A percentile compares a stretch with the other conserved stretches of the same genome.
phyloP scores from a whole-genome alignment of 2,797 vertebrate species.

The Lepilemur ruficaudatus region DNA sequence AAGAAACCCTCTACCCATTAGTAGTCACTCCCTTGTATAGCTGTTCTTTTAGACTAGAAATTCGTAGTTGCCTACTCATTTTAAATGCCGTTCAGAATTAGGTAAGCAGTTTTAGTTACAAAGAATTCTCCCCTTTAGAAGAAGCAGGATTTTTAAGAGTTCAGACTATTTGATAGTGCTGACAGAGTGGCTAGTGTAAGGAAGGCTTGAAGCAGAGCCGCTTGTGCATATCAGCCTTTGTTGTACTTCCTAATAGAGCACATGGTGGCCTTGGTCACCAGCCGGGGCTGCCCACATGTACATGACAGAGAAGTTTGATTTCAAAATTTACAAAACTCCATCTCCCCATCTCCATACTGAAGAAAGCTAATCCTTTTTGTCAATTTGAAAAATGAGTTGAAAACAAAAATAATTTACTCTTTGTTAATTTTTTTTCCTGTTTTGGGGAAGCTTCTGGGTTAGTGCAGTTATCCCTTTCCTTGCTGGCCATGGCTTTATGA shows the following conservation, averaged over 20 bases:
- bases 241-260: fast-evolving
- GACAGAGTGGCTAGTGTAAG: background rate
- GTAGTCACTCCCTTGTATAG: background rate
- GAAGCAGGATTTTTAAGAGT: background rate
- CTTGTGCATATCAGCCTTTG: fast-evolving
- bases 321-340: background rate
- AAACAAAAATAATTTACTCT: background rate
- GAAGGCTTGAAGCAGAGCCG: no score
- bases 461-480: background rate
- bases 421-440: background rate
- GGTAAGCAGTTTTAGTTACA: background rate
- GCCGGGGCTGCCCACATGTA: background rate
- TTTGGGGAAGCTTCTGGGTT: background rate
- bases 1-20: background rate
- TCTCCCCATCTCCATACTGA: background rate
- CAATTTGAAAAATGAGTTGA: background rate
- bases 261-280: background rate
- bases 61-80: background rate
- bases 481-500: background rate
- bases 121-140: background rate
- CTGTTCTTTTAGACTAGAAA: background rate
- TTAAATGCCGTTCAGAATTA: background rate
- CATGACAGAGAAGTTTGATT: background rate
- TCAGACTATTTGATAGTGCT: background rate
- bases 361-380: background rate